These are phyloP conservation scores for Gorsachius goisagi DNA, from an alignment of 2,113 vertebrate species.

Conservation along the genomic window DNA sequence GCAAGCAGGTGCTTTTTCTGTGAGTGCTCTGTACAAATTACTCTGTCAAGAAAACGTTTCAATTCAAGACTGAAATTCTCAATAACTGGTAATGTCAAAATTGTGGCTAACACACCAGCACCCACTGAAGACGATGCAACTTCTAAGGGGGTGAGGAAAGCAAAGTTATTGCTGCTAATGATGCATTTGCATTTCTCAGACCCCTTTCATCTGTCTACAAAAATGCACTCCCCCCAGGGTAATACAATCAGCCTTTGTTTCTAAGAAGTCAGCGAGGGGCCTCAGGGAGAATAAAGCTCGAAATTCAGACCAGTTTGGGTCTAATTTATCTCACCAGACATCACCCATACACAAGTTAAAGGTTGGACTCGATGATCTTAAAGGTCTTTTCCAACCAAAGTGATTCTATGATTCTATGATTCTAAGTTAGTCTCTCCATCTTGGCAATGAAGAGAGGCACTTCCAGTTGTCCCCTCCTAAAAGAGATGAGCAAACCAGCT, in stretches of 20 bases:
- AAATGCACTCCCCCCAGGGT: background rate
- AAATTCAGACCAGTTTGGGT: background rate
- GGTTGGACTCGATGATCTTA: too few species aligned
- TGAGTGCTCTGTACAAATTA: background rate
- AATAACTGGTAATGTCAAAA: background rate
- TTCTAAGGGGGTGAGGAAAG: background rate
- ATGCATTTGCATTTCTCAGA: background rate
- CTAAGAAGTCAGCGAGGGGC: fast-evolving
- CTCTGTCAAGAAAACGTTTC: background rate
- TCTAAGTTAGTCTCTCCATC: background rate
- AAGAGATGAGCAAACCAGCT: background rate
- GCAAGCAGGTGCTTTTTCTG: background rate
- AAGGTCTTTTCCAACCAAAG: too few species aligned
- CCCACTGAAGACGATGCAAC: background rate
- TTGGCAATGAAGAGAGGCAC: background rate
- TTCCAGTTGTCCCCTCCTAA: background rate
- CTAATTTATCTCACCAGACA: background rate
- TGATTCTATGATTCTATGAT: too few species aligned
- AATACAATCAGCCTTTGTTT: background rate
- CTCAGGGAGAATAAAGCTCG: background rate
- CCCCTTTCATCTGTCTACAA: background rate
- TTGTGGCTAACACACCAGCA: background rate
- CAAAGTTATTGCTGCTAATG: background rate
- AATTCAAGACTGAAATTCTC: background rate
- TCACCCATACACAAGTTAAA: background rate